These are phyloP conservation scores for Corydoras sp. DNA, from an alignment of 2,113 vertebrate species.

Conservation along the genomic window DNA sequence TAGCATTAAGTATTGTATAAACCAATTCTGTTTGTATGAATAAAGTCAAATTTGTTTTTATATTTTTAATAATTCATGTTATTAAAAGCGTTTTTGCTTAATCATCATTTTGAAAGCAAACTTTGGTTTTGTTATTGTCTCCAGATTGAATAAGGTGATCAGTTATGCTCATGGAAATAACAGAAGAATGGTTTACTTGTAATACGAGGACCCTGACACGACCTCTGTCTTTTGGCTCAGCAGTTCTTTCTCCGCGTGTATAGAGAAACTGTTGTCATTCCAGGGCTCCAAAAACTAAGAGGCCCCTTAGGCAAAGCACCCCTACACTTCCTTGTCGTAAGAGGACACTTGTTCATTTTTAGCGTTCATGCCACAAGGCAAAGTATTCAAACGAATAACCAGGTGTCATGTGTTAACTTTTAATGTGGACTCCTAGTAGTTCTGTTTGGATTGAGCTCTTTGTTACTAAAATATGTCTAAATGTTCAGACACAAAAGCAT, in stretches of 20 bases:
- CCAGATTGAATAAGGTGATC: constrained; percentile 1
- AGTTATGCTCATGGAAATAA: constrained; percentile 33
- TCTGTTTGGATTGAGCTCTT: background rate
- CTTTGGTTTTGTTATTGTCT: background rate
- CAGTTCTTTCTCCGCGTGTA: constrained; percentile 48
- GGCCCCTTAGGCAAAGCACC: constrained; percentile 37
- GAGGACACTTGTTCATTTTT: constrained; percentile 40
- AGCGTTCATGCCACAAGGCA: constrained; percentile 19
- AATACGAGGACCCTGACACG: constrained; percentile 29
- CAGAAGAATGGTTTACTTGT: constrained; percentile 55
- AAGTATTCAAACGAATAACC: constrained; percentile 6
- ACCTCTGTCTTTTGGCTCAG: constrained; percentile 33
- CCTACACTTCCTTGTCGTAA: constrained; percentile 44
- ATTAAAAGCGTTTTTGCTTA: no score
- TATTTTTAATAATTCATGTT: no score
- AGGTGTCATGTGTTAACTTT: background rate
- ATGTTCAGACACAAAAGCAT: no score
- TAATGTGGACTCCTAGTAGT: background rate
- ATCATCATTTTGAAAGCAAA: no score
- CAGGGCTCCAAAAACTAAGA: constrained; percentile 39
- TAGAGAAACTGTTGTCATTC: constrained; percentile 35
- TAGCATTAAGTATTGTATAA: no score
- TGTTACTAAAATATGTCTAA: no score
- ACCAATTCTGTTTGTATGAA: no score
- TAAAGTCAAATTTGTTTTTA: no score